Conservation (phyloP, 2,888 invertebrate species). For the Stomorhina lunata region DNA sequence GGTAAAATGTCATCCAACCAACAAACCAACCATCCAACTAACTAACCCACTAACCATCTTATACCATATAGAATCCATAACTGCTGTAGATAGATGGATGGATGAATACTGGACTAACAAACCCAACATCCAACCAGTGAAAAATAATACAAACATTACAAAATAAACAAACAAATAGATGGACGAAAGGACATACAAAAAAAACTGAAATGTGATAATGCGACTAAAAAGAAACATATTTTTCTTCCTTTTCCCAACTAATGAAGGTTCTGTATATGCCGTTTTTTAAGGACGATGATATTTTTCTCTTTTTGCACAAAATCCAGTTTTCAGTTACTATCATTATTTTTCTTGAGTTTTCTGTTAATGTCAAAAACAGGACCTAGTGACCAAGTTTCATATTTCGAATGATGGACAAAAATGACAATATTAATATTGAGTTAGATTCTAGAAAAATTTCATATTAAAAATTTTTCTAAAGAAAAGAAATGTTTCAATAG, state of each 20-base stretch:
- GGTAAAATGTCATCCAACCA: conserved; percentile 13
- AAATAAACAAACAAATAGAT: neutral
- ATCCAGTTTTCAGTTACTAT: neutral
- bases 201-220: conserved; percentile 22
- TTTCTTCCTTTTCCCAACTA: neutral
- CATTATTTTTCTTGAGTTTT: neutral
- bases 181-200: no score
- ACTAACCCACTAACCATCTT: neutral
- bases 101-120: neutral
- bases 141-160: neutral
- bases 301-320: neutral
- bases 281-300: neutral
- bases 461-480: no score
- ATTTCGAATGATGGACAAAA: no score
- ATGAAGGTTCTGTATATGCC: neutral
- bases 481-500: no score
- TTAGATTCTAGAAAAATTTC: no score
- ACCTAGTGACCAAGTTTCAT: no score
- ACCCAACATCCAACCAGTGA: neutral
- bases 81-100: no score
- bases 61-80: neutral
- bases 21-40: neutral
- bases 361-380: no score
- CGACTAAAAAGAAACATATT: neutral
- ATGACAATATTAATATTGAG: no score